These are phyloP conservation scores for Beroe ovata DNA, from an alignment of 37 sponge, comb jelly and placozoan genomes.

Conservation along the genomic window DNA sequence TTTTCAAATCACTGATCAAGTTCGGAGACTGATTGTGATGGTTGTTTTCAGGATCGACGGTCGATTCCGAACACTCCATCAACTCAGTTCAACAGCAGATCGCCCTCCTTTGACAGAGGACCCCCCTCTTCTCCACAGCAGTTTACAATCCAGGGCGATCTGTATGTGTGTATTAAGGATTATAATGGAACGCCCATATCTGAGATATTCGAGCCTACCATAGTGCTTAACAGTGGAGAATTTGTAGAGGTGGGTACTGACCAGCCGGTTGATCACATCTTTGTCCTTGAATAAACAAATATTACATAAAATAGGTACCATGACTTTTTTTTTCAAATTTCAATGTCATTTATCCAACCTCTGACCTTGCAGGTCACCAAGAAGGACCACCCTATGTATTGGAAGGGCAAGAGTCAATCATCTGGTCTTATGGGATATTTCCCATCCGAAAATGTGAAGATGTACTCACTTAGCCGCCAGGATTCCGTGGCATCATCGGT, in stretches of 20 bases:
- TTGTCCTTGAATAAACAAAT: too few relatives aligned
- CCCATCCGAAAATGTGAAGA: constrained; percentile 48
- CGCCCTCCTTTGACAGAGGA: constrained; percentile 22
- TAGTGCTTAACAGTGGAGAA: constrained; percentile 31
- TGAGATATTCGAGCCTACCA: constrained; percentile 48
- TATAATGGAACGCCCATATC: constrained; percentile 9
- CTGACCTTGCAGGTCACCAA: constrained; percentile 11
- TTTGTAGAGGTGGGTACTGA: constrained; percentile 67
- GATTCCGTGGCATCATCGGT: neutral
- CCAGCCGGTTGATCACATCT: too few relatives aligned
- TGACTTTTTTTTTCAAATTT: too few relatives aligned
- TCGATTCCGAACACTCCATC: constrained; percentile 39
- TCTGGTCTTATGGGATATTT: constrained; percentile 38
- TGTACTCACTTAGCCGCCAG: neutral
- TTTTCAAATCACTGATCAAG: too few relatives aligned
- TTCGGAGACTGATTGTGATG: too few relatives aligned
- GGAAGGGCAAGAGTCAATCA: constrained; percentile 58
- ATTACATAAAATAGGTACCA: too few relatives aligned
- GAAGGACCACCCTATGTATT: constrained; percentile 61
- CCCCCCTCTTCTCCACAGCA: constrained; percentile 6
- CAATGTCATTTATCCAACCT: too few relatives aligned
- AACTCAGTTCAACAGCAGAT: neutral
- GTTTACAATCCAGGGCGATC: constrained; percentile 46
- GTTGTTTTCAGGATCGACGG: constrained; percentile 12
- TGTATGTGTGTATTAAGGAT: constrained; percentile 49